Evolutionary conservation across 2,888 invertebrate genomes (phyloP).

Genomic region (Brachyptera risi): DNA sequence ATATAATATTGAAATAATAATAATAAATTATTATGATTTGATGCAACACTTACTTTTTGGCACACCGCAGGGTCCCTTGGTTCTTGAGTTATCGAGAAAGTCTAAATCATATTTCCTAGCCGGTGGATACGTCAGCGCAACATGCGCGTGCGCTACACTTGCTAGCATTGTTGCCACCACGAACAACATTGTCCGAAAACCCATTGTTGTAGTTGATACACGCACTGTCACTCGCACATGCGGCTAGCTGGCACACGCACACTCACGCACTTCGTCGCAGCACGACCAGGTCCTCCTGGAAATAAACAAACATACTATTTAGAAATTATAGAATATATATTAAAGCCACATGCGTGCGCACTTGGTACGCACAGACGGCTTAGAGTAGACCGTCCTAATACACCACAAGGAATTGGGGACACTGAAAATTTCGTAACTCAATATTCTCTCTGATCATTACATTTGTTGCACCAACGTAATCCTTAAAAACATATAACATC

Average conservation of each 20-base stretch:
- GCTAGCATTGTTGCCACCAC: slow-evolving; percentile 3
- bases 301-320: too few relatives aligned
- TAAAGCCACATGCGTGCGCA: too few relatives aligned
- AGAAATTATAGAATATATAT: too few relatives aligned
- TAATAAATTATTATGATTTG: neutral
- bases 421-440: too few relatives aligned
- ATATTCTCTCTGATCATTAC: too few relatives aligned
- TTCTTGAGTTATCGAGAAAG: slow-evolving; percentile 86
- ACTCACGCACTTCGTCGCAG: neutral
- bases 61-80: slow-evolving; percentile 91
- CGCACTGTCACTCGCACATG: neutral
- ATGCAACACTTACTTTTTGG: slow-evolving; percentile 70
- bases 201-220: neutral
- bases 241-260: neutral
- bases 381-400: too few relatives aligned
- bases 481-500: too few relatives aligned
- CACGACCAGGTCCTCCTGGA: too few relatives aligned
- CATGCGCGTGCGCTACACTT: slow-evolving; percentile 51
- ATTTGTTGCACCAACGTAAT: too few relatives aligned
- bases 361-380: too few relatives aligned
- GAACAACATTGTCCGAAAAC: slow-evolving; percentile 12
- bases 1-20: too few relatives aligned
- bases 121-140: slow-evolving; percentile 84
- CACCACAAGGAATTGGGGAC: too few relatives aligned
- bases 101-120: slow-evolving; percentile 86